Conservation (phyloP, 2,113 vertebrate genomes). For the Brachyhypopomus gauderio region DNA sequence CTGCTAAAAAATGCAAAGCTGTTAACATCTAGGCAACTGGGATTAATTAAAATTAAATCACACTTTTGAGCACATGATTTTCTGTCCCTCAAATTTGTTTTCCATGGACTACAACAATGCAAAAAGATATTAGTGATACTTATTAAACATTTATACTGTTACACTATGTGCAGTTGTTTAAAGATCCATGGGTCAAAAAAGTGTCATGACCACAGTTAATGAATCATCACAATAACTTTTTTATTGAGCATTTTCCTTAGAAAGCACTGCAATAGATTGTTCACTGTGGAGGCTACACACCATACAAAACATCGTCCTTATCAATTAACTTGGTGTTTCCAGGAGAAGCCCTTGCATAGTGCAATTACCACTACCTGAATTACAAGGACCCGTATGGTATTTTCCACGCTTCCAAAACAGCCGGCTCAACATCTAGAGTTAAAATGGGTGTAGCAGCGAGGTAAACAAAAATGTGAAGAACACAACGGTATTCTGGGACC, state of each 20-base stretch:
- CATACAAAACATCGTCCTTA: too few species aligned
- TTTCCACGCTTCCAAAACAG: too few species aligned
- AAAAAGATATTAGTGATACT: background rate
- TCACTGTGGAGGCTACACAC: background rate
- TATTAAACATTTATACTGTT: background rate
- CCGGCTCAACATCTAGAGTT: too few species aligned
- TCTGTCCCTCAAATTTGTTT: constrained; percentile 18
- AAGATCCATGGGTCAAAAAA: background rate
- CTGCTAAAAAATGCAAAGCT: constrained; percentile 40
- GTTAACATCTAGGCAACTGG: constrained; percentile 41
- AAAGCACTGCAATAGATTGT: background rate
- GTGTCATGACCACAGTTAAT: background rate
- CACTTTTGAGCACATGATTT: constrained; percentile 28
- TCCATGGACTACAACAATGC: background rate
- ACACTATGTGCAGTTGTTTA: background rate
- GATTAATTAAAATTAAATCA: constrained; percentile 54
- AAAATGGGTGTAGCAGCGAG: too few species aligned
- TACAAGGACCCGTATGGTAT: too few species aligned
- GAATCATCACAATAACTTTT: background rate
- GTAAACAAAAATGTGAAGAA: too few species aligned
- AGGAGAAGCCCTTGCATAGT: too few species aligned
- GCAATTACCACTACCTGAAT: too few species aligned
- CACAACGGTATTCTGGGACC: too few species aligned
- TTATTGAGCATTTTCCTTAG: background rate
- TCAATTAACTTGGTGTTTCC: too few species aligned